Evolutionary conservation across 2,797 vertebrate genomes (phyloP).

Genomic region (Heliangelus exortis): DNA sequence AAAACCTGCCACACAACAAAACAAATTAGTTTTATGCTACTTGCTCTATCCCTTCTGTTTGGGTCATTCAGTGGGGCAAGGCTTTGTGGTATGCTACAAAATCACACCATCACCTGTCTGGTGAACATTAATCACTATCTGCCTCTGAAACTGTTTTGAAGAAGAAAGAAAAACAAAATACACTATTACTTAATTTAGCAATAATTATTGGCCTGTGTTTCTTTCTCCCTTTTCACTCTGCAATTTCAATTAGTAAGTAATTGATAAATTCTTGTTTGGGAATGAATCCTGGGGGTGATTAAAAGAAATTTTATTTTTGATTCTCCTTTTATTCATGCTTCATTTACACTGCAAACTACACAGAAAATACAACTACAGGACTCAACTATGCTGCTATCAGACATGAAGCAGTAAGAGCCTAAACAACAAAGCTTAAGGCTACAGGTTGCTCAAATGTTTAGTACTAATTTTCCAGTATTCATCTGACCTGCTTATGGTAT

Average conservation of each 20-base stretch:
- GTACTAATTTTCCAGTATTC: neutral
- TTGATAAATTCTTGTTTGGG: neutral
- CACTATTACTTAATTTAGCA: slow-evolving; percentile 5
- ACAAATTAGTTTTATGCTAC: slow-evolving; percentile 33
- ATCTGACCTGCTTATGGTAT: neutral
- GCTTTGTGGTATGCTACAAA: neutral
- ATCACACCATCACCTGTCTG: neutral
- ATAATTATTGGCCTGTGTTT: neutral
- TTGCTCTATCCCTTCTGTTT: neutral
- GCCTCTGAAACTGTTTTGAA: slow-evolving; percentile 8
- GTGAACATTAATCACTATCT: neutral
- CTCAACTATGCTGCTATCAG: neutral
- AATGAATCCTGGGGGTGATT: neutral
- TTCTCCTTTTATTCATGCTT: neutral
- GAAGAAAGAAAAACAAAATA: neutral
- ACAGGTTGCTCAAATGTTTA: neutral
- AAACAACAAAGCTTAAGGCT: neutral
- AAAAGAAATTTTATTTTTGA: neutral
- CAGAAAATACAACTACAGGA: neutral
- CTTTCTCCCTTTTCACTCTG: neutral
- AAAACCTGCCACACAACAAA: slow-evolving; percentile 28
- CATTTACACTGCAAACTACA: neutral
- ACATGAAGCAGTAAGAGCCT: neutral
- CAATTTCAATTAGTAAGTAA: neutral
- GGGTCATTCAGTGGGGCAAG: neutral